Base-by-base conservation (phyloP, 2,888 invertebrate species). In the Bugulina stolonifera region DNA sequence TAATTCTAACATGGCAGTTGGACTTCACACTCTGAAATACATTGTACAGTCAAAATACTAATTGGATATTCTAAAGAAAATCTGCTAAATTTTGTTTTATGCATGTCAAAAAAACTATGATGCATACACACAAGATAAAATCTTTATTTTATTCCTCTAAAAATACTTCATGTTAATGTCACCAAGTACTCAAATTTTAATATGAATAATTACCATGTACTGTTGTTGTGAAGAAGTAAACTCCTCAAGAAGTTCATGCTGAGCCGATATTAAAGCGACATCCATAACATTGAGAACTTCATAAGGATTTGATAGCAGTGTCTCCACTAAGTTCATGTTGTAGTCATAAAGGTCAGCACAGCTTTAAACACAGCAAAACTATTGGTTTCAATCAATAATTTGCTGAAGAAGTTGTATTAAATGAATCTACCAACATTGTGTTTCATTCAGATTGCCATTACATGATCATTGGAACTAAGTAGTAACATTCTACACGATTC, bases 1-100 rank as follows among this genome's bases (percentile, higher is more conserved):
- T 84, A 35, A 87, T 88, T 77, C 91, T 86, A 5, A 89, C 89
- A 81, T 90, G 89, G 23, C 91, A 87, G 86, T 90, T 89, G 73
- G 86, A 83, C 84, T 91, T 90, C 74, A 89, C 77, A 72, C 80
- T 83, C 80, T 83, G 76, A 25, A 71, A 72, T 32, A 58, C 10
- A 27, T 3, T 25, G 5, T 69, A 74, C 54, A 34, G 27, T 27
- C 23, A 32, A 25, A n/a, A n/a, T n/a, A n/a, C n/a, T n/a, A n/a
- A n/a, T n/a, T n/a, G n/a, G n/a, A n/a, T n/a, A n/a, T n/a, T n/a
- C n/a, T n/a, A n/a, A n/a, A n/a, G n/a, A n/a, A n/a, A n/a, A n/a
- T n/a, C n/a, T n/a, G n/a, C n/a, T n/a, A n/a, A n/a, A n/a, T n/a
- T n/a, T n/a, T n/a, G n/a, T n/a, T n/a, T n/a, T n/a, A n/a, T n/a